These are phyloP conservation scores for Caenorhabditis sp. DNA, from an alignment of 2,888 invertebrate genomes.

Conservation along the genomic window DNA sequence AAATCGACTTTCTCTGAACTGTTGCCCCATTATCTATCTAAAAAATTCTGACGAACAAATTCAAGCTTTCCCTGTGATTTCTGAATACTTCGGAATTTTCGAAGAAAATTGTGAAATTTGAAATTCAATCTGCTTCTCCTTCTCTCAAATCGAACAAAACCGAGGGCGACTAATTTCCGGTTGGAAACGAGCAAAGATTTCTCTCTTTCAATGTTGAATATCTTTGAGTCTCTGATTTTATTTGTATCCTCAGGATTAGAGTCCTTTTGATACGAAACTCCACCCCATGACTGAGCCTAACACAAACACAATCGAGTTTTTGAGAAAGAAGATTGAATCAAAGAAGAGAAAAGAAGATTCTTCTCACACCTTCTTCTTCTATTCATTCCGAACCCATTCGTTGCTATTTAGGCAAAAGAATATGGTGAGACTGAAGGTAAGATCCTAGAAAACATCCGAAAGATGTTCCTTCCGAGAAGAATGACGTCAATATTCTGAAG, in stretches of 20 bases:
- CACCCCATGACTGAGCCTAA: conserved; percentile 45
- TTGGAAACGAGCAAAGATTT: conserved; percentile 15
- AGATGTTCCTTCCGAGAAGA: neutral
- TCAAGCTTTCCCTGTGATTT: neutral
- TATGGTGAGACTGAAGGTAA: conserved; percentile 47
- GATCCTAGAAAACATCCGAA: neutral
- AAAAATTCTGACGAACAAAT: neutral
- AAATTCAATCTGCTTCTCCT: conserved; percentile 25
- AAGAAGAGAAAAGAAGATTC: conserved; percentile 21
- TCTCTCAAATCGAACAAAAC: conserved; percentile 1
- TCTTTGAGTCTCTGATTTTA: conserved; percentile 6
- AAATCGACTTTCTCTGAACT: too few species aligned
- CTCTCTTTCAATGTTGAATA: neutral
- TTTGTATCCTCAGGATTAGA: conserved; percentile 44
- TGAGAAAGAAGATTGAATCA: conserved; percentile 45
- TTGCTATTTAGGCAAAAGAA: neutral
- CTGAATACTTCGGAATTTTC: neutral
- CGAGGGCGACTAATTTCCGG: conserved; percentile 34
- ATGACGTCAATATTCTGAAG: conserved; percentile 47
- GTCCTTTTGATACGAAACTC: conserved; percentile 56
- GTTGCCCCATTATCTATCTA: too few species aligned
- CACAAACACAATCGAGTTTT: conserved; percentile 55
- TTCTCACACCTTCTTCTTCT: conserved; percentile 18
- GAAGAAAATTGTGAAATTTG: conserved; percentile 10
- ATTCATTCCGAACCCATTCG: conserved; percentile 1